Base-by-base conservation (phyloP, 2,888 invertebrate species). In the Byasa hedistus region DNA sequence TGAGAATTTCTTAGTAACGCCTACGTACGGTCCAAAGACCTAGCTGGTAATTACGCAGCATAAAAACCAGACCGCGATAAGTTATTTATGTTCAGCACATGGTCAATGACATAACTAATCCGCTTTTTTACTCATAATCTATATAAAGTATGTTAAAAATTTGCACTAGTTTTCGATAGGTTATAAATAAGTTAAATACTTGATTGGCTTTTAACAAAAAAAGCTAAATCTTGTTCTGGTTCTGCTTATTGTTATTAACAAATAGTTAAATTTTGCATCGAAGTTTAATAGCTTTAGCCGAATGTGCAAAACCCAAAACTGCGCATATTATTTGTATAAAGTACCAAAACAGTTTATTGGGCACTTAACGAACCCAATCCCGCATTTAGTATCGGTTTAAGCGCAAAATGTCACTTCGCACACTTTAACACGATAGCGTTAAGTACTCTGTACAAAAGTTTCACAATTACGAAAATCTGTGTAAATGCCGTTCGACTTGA, bases 381-480 rank as follows among this genome's bases (percentile, higher is more conserved):
- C 54, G 22, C 5, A 10, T 59, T 55, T 22, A 65, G 55, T 55
- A 60, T 44, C 48, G 27, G 64, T 57, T 61, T 57, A 36, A 19
- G 57, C 22, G 23, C 56, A 56, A 61, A 66, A 58, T 61, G 66
- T 61, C 66, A 58, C 39, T 61, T 58, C 57, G 57, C 24, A 51
- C 56, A 51, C 56, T 22, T 24, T 57, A 21, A 44, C 57, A 54
- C 64, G 58, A 55, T 62, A 57, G 59, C 65, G 32, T 60, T 65
- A 32, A 66, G 21, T 60, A 57, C 61, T 61, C 52, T 27, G 24
- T 12, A 23, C 61, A 57, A 61, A 62, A 32, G 61, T 67, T 63
- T 23, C 44, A 55, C 22, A 59, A 48, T 68, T 68, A 60, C 66
- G 51, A 64, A 59, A 65, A 65, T 54, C 64, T 52, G 68, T 66